Conservation (phyloP, 1,140 invertebrate genomes). For the Drosophila baimaii region DNA sequence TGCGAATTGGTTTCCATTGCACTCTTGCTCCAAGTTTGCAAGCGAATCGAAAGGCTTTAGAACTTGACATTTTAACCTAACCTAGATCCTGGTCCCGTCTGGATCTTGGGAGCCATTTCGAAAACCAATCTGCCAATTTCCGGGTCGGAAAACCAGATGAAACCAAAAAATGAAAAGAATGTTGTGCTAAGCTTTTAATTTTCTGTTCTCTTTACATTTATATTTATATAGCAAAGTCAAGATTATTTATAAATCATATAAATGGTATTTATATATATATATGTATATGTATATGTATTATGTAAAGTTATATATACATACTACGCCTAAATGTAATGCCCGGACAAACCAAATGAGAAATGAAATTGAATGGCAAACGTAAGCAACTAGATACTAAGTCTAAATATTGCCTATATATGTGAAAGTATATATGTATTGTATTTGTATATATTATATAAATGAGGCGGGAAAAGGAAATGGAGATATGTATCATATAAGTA, state of each 20-base stretch:
- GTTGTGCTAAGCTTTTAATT: conserved; percentile 74
- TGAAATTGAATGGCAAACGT: conserved; percentile 23
- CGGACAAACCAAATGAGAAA: conserved; percentile 10
- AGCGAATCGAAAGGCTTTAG: not conserved
- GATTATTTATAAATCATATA: conserved; percentile 66
- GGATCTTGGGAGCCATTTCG: not conserved
- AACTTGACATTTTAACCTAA: not conserved
- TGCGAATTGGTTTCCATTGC: conserved; percentile 16
- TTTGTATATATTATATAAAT: conserved; percentile 73
- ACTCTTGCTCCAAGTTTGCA: not conserved
- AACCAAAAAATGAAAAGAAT: conserved; percentile 36
- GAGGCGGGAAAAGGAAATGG: conserved; percentile 9
- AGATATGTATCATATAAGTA: conserved; percentile 74
- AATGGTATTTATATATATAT: conserved; percentile 62
- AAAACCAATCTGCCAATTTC: conserved; percentile 20
- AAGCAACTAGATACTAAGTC: conserved; percentile 68
- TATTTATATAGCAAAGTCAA: conserved; percentile 62
- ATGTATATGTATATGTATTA: conserved; percentile 66
- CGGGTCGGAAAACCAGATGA: conserved; percentile 5
- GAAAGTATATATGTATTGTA: conserved; percentile 68
- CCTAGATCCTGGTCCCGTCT: not conserved
- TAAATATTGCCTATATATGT: conserved; percentile 69
- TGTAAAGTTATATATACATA: conserved; percentile 61
- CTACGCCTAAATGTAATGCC: conserved; percentile 63
- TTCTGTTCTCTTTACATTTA: conserved; percentile 60